These are phyloP conservation scores for Caretta caretta DNA, from an alignment of 2,113 vertebrate genomes.

Conservation along the genomic window DNA sequence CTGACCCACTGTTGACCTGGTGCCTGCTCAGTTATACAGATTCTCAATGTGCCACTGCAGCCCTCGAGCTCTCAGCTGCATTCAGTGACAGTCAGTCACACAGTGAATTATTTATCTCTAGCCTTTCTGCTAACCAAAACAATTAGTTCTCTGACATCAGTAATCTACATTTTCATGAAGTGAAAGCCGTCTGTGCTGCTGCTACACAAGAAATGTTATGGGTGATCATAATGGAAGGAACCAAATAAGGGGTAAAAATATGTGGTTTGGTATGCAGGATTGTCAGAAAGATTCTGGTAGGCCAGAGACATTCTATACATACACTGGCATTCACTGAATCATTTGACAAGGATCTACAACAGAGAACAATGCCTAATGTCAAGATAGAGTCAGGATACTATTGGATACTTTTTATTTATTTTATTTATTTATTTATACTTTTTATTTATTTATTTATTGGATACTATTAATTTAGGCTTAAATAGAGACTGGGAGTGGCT, in stretches of 20 bases:
- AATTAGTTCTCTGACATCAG: slow-evolving; percentile 50
- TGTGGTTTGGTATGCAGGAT: neutral
- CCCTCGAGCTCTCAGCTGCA: neutral
- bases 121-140: slow-evolving; percentile 70
- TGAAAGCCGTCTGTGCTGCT: neutral
- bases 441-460: too few relatives aligned
- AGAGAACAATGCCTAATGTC: neutral
- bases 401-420: too few relatives aligned
- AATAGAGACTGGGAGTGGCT: too few relatives aligned
- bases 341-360: neutral
- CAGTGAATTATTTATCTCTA: slow-evolving; percentile 75
- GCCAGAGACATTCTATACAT: neutral
- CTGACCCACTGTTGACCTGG: slow-evolving; percentile 24
- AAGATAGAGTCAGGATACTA: neutral
- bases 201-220: slow-evolving; percentile 8
- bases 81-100: slow-evolving; percentile 42
- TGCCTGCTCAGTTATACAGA: neutral
- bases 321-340: neutral
- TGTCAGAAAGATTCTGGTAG: neutral
- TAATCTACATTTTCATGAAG: slow-evolving; percentile 62
- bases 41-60: slow-evolving; percentile 26
- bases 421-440: too few relatives aligned
- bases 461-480: too few relatives aligned
- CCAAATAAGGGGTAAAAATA: neutral
- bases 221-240: slow-evolving; percentile 22